Evolutionary conservation across 2,113 vertebrate species (phyloP).

Genomic region (Otocyon megalotis): DNA sequence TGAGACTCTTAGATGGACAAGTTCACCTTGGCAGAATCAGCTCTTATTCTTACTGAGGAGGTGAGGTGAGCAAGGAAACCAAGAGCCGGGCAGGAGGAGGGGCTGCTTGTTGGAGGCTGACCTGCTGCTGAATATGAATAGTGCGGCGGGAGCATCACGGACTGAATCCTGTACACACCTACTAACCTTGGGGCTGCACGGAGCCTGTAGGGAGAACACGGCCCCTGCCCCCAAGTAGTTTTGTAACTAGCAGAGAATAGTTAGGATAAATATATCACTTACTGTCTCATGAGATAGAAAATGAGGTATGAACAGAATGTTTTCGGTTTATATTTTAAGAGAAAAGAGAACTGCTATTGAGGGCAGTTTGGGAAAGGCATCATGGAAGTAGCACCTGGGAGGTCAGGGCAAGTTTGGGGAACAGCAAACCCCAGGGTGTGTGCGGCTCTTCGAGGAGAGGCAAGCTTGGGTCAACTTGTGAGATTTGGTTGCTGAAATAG

Average conservation of each 20-base stretch:
- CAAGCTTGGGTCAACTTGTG: neutral
- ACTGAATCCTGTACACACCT: neutral
- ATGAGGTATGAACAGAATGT: neutral
- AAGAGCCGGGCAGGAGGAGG: neutral
- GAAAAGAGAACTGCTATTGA: neutral
- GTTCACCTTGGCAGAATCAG: neutral
- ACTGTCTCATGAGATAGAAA: neutral
- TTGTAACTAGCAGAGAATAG: neutral
- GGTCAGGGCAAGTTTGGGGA: too few relatives aligned
- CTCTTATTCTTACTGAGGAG: neutral
- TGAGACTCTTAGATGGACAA: neutral
- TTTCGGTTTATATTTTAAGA: neutral
- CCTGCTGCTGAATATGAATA: rapidly evolving
- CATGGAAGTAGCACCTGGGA: rapidly evolving
- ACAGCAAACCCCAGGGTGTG: rapidly evolving
- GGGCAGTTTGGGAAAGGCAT: neutral
- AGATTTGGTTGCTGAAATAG: neutral
- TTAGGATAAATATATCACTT: neutral
- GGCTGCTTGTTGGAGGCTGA: neutral
- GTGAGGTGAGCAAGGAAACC: neutral
- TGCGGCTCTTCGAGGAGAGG: neutral
- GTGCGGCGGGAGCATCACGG: rapidly evolving
- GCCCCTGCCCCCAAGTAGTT: neutral
- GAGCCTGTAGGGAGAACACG: neutral
- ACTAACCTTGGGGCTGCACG: neutral